Conservation (phyloP, 2,113 vertebrate genomes). For the Ranitomeya variabilis region DNA sequence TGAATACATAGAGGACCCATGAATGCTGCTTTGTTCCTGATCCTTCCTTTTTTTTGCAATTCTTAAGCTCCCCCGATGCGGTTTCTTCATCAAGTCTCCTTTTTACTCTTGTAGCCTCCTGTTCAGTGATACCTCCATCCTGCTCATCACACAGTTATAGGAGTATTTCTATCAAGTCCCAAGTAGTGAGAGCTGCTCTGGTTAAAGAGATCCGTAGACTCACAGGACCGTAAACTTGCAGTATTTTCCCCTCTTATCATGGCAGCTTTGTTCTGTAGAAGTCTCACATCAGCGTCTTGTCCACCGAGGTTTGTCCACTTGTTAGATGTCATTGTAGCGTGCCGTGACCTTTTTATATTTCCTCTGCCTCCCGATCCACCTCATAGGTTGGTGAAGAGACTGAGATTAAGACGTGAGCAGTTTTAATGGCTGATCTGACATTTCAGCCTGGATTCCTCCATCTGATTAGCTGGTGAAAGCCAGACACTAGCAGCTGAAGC, state of each 20-base stretch:
- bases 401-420: conserved; percentile 62
- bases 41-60: no score
- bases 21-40: background rate
- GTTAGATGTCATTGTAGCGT: conserved; percentile 61
- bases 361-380: conserved; percentile 53
- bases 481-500: conserved; percentile 31
- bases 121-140: background rate
- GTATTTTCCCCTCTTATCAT: no score
- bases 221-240: background rate
- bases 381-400: conserved; percentile 53
- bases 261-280: background rate
- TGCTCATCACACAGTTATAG: background rate
- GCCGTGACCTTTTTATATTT: conserved; percentile 65
- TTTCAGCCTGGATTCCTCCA: conserved; percentile 64
- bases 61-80: no score
- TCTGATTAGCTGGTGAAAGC: conserved; percentile 52
- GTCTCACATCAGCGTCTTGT: background rate
- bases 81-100: no score
- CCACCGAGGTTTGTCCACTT: conserved; percentile 57
- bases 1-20: no score
- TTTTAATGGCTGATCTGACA: conserved; percentile 66
- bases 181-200: no score
- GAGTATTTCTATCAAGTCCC: no score
- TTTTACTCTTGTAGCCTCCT: no score
- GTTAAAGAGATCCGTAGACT: background rate